phyloP scores from a whole-genome alignment of 2,888 invertebrate genomes.

The Sepioteuthis lessoniana region DNA sequence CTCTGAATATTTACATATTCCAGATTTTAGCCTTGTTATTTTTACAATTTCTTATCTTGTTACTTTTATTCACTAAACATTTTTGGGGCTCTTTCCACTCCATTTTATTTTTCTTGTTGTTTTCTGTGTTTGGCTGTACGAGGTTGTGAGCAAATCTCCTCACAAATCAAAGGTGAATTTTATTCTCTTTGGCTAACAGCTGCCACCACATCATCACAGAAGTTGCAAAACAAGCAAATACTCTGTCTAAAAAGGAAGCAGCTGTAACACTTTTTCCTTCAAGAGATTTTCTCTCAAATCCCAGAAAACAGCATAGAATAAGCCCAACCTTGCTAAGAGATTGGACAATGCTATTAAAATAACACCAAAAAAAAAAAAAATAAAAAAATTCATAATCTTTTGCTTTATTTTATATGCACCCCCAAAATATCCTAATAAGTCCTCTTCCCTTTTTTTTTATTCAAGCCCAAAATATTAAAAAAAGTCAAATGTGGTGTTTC shows the following conservation, averaged over 20 bases:
- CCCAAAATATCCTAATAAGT: not conserved
- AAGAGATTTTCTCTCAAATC: not conserved
- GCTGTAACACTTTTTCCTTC: not conserved
- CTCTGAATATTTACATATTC: not conserved
- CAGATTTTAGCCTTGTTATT: not conserved
- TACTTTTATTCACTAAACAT: not conserved
- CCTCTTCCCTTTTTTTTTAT: not conserved
- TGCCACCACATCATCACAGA: not conserved
- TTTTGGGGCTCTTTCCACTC: not conserved
- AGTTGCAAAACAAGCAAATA: not conserved
- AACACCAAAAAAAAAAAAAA: not conserved
- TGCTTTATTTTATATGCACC: not conserved
- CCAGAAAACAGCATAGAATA: not conserved
- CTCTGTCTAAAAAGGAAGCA: not conserved
- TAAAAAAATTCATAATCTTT: no score
- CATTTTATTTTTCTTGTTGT: not conserved
- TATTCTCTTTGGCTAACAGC: not conserved
- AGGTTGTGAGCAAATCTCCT: not conserved
- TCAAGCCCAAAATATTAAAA: not conserved
- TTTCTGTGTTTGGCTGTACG: not conserved
- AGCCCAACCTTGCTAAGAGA: not conserved
- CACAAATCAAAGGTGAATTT: conserved; percentile 6
- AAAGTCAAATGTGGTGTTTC: not conserved
- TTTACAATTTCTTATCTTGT: not conserved
- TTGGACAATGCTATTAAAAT: not conserved